Evolutionary conservation across 1,140 invertebrate genomes (phyloP), one percentile per base, ranked within the genome.

Genomic region (Eurosta solidaginis): DNA sequence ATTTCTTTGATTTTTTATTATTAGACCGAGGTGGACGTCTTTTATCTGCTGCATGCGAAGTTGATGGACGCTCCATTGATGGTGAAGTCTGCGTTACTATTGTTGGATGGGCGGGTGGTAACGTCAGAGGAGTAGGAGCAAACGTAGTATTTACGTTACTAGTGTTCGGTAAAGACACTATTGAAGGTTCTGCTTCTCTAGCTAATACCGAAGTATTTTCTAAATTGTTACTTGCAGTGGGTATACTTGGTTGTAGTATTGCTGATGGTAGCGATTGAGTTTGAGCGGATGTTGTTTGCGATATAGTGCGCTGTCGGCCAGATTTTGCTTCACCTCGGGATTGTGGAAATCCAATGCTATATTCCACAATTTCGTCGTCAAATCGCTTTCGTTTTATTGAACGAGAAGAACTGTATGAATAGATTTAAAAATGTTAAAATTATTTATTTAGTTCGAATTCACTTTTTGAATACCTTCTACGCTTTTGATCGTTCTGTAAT

Each of bases 371-470:
- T 89, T 99, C 97, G 91, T 99, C 97, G 87, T 99, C 97, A 90
- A 99, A 99, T 81, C 97, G 96, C 83, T 95, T 94, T 7, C 97
- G 90, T 88, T 98, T 98, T 83, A 98, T 98, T 12, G 96, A 97
- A 63, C 97, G 90, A 40, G 95, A 96, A 6, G 96, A 97, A 85
- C 95, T 96, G 82, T 36, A 25, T 42, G 10, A 20, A 2, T 6
- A 27, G 20, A n/a, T n/a, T n/a, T n/a, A n/a, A 6, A 79, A 74
- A 47, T 74, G 77, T n/a, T 33, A 17, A 47, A 6, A 29, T 22
- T 49, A 49, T 27, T 1, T n/a, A 76, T 33, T 45, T 0, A 27
- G 2, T 49, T n/a, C 10, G 2, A 33, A 50, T 78, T 44, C 3
- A 25, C 12, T 20, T 25, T n/a, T 20, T 27, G n/a, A 54, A 12